Percentiles rank a stretch among this genome's conserved stretches.
Conservation (phyloP, 2,113 vertebrate species). For the Marmota monax region DNA sequence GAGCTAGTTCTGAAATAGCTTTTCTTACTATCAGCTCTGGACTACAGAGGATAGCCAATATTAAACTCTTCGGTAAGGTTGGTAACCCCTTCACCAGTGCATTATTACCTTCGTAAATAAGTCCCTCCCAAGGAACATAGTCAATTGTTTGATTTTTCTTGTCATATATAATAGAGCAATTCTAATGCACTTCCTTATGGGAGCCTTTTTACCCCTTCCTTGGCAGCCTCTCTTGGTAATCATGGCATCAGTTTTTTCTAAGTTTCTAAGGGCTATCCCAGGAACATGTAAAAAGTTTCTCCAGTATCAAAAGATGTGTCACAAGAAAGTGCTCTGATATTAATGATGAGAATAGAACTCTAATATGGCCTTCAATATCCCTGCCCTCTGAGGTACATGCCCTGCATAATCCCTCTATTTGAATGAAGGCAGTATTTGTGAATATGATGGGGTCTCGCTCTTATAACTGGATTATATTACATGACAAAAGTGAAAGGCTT, state of each 20-base stretch:
- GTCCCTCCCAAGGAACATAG: slow-evolving; percentile 9
- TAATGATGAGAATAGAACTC: slow-evolving; percentile 1
- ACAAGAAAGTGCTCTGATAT: background rate
- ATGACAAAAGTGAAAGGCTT: slow-evolving; percentile 4
- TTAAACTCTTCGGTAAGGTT: background rate
- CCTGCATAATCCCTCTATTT: background rate
- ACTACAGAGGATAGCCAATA: slow-evolving; percentile 28
- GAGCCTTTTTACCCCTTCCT: background rate
- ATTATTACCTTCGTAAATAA: slow-evolving; percentile 36
- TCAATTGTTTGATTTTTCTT: background rate
- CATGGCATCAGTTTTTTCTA: background rate
- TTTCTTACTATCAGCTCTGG: background rate
- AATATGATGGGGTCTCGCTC: background rate
- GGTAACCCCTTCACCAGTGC: background rate
- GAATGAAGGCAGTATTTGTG: background rate
- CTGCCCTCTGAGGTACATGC: background rate
- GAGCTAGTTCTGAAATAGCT: slow-evolving; percentile 12
- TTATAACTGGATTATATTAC: background rate
- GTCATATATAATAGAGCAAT: background rate
- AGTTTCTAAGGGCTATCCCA: background rate
- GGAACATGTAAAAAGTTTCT: background rate
- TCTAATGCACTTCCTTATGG: background rate
- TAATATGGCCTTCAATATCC: background rate
- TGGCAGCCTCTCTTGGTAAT: background rate
- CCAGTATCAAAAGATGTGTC: background rate